A percentile compares a stretch with the other conserved stretches of the same genome.
phyloP scores from a whole-genome alignment of 2,113 vertebrate genomes.

The Syngnathus floridae region DNA sequence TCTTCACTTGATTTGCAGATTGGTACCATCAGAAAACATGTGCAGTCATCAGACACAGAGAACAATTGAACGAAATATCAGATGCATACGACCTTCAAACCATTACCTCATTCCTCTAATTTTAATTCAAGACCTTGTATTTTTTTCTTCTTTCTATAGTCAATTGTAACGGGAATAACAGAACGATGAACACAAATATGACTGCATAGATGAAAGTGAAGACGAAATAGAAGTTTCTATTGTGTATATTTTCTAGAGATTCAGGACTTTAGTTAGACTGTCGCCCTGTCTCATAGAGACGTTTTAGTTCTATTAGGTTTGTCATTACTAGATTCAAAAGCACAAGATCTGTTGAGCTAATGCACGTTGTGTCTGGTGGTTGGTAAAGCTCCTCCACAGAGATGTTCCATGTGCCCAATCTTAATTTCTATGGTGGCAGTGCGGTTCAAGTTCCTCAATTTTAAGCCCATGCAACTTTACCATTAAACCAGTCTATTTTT shows the following conservation, averaged over 20 bases:
- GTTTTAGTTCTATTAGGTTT: not conserved
- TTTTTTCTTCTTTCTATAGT: not conserved
- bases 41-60: not conserved
- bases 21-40: not conserved
- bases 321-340: not conserved
- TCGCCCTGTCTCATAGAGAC: not conserved
- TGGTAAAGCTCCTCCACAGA: slow-evolving; percentile 24
- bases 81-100: not conserved
- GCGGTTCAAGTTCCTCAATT: slow-evolving; percentile 29
- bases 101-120: no score
- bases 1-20: not conserved
- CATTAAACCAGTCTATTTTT: slow-evolving; percentile 35
- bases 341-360: no score
- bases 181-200: not conserved
- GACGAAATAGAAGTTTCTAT: no score
- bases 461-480: slow-evolving; percentile 27
- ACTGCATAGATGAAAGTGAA: not conserved
- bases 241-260: not conserved
- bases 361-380: not conserved
- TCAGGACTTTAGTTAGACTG: not conserved
- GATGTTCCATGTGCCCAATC: slow-evolving; percentile 12
- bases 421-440: slow-evolving; percentile 41
- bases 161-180: not conserved
- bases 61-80: not conserved
- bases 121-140: not conserved